Base-by-base conservation (phyloP, 2,888 invertebrate genomes). In the Pomacea canaliculata region DNA sequence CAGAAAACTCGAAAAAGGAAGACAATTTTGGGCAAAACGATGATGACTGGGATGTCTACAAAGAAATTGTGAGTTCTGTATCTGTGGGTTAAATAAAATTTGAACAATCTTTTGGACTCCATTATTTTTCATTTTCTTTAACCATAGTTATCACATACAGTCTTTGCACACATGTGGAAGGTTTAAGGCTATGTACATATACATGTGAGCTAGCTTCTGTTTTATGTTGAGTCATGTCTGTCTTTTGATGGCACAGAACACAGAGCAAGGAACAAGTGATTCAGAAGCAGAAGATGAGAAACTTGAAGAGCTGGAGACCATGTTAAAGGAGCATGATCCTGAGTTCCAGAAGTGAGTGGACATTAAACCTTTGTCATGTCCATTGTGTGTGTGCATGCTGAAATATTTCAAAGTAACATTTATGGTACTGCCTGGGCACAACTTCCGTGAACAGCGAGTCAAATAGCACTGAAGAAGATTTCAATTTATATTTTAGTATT, bases 1-100 rank as follows among this genome's bases (percentile, higher is more conserved):
- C 70, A 81, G 81, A 81, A 37, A 78, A 77, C 65, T 84, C 84
- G 1, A 95, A 83, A 82, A 94, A 94, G 80, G 97, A 97, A 87
- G 97, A 97, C 90, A 92, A 92, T 73, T 98, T 98, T 92, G 97
- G 97, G 56, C 94, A 95, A 92, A 93, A 96, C 84, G 97, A 97
- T 90, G 96, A 96, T 87, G 97, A 98, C 90, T 98, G 97, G 97
- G 97, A 97, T 91, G 97, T 97, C 1, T 98, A 98, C 88, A 97
- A 97, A 92, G 95, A 94, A 48, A 96, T 97, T 75, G 91, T 91
- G 81, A 88, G 90, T 86, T 60, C 63, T 19, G 12, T 7, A 10
- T 27, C 19, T 63, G 10, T 63, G 19, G 19, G 63, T 63, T 1
- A 23, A 13, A 10, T 56, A 16, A 56, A 56, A 37, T 37, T 37